Base-by-base conservation (phyloP, 1,140 invertebrate species). In the Panagrolaimus sp. region DNA sequence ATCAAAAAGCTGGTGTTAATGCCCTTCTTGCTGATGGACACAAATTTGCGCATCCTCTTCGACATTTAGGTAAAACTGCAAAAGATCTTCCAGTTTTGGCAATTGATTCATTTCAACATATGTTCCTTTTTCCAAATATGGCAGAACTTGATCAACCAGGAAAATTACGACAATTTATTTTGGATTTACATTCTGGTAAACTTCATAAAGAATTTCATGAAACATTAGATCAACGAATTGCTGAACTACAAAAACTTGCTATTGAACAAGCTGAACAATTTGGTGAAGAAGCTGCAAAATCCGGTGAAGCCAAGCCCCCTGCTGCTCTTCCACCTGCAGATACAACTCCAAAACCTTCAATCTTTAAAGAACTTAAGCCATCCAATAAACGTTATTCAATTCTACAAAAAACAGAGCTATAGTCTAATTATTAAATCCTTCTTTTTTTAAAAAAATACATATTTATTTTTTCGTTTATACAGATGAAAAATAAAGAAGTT, bases 151-250 rank as follows among this genome's bases (percentile, higher is more conserved):
- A n/a, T n/a, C n/a, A n/a, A n/a, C n/a, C 62, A 66, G 79, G 79
- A 45, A 66, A 70, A 57, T 62, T 98, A 1, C 92, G 85, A 81
- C 84, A 89, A 80, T 99, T 98, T 84, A 86, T 99, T 9, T 86
- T 89, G 74, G 96, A 99, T 85, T 86, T 99, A 8, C 93, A 98
- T 82, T 94, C 92, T 43, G 96, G 96, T 46, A 98, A 98, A 87
- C 85, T 99, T 20, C 96, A 99, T 84, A 88, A 93, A 62, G 96
- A 98, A 83, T 99, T 96, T 85, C 96, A 99, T 85, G 94, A 98
- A n/a, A n/a, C n/a, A n/a, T n/a, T n/a, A n/a, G n/a, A n/a, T n/a
- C n/a, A n/a, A n/a, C n/a, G n/a, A n/a, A n/a, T n/a, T n/a, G n/a
- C n/a, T n/a, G n/a, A n/a, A n/a, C n/a, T n/a, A n/a, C n/a, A n/a